Base-by-base conservation (phyloP, 2,797 vertebrate genomes). In the Diglossa cyanea region DNA sequence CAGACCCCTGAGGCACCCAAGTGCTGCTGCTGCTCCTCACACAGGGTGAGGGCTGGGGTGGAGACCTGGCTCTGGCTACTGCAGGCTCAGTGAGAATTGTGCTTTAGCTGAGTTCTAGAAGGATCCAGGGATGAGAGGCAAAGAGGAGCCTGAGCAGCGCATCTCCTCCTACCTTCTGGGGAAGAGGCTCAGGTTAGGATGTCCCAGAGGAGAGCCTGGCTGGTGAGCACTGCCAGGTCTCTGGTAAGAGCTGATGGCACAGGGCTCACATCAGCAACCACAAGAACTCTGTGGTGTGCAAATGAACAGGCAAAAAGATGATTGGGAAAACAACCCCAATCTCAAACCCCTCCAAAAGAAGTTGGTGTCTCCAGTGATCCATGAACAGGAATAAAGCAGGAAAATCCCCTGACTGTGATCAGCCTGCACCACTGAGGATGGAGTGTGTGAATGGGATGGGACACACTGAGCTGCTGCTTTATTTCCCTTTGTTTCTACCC, bases 1-100 rank as follows among this genome's bases (percentile, higher is more conserved):
- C 47, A 44, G 47, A 42, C 18, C 23, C 60, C 40, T 4, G 0
- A 17, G 16, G 3, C 19, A 33, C 11, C 11, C 0, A 0, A 21
- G 37, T 26, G 62, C 57, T 8, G 5, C 21, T 4, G 8, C 62
- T 54, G 65, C 37, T 39, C 30, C 70, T 12, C 13, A 19, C 33
- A 3, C 0, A 0, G 39, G 4, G 62, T 25, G 31, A 16, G 20
- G 7, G 16, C 50, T 14, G 30, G 21, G 2, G 1, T 28, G 25
- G 47, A 10, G 48, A 50, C 48, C 57, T 70, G 66, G 17, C 55
- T 44, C 35, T 62, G 35, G 20, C 65, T 45, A 10, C 73, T 39
- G 45, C 18, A 25, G 40, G n/a, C 53, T 54, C 7, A 1, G 39
- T 25, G 24, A 50, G n/a, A 47, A 48, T 0, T 6, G 50, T 11